phyloP scores from a whole-genome alignment of 2,888 invertebrate genomes.

The Drosophila neonasuta region DNA sequence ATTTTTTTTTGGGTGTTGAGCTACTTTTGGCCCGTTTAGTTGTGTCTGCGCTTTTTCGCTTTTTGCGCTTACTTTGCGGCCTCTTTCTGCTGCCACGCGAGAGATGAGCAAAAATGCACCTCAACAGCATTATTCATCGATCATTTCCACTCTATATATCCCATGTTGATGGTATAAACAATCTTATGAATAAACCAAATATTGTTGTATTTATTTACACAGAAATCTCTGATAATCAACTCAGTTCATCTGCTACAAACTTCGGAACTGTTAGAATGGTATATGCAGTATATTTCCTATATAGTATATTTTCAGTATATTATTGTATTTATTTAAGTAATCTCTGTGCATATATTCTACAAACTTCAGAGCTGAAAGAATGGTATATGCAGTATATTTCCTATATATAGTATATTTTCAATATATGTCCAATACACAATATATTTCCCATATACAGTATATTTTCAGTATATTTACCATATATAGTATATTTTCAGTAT shows the following conservation, averaged over 20 bases:
- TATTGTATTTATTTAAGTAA: too few relatives aligned
- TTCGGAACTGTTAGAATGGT: not conserved
- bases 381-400: too few relatives aligned
- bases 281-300: not conserved
- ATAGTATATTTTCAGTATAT: too few relatives aligned
- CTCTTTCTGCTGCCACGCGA: constrained; percentile 47
- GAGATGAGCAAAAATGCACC: constrained; percentile 41
- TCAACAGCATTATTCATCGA: constrained; percentile 3
- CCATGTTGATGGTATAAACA: not conserved
- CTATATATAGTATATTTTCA: too few relatives aligned
- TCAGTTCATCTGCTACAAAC: not conserved
- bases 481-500: too few relatives aligned
- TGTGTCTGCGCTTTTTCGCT: constrained; percentile 45
- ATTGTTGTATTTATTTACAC: not conserved
- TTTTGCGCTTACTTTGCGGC: constrained; percentile 47
- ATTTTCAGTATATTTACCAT: too few relatives aligned
- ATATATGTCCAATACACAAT: too few relatives aligned
- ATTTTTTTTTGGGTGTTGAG: constrained; percentile 52
- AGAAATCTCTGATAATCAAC: not conserved
- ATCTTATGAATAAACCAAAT: not conserved
- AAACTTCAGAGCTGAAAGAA: too few relatives aligned
- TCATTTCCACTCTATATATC: not conserved
- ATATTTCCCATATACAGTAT: too few relatives aligned
- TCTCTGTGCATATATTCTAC: too few relatives aligned
- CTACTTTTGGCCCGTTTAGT: constrained; percentile 51